Evolutionary conservation across 2,888 invertebrate species (phyloP), one percentile per base, ranked within the genome.

Genomic region (Brassicogethes aeneus): DNA sequence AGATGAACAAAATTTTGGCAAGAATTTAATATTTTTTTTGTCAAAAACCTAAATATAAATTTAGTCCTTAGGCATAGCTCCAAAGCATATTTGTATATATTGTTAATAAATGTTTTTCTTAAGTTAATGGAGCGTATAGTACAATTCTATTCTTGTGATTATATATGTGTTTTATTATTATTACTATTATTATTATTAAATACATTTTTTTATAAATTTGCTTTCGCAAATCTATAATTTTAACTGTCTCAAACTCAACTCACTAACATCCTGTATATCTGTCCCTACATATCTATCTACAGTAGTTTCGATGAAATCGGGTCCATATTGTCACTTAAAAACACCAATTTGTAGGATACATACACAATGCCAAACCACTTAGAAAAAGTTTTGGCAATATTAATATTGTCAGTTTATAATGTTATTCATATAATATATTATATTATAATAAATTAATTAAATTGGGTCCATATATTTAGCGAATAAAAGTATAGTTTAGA

Each of bases 381-480:
- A 41, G 36, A 7, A 16, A 35, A 36, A 36, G 31, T 16, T 40
- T 14, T 14, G 23, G 23, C 16, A 15, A 34, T 15, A 36, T 2
- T 16, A 36, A 41, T 31, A n/a, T 15, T 35, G 15, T 35, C 14
- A n/a, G 16, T 2, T 34, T 33, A 15, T 15, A 39, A 16, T 39
- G 34, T 14, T 36, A 39, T 42, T 39, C 36, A 34, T 34, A 42
- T 36, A 40, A 37, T 36, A 34, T 40, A 31, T 37, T n/a, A n/a
- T 29, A 23, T 23, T 23, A 7, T 43, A 41, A 36, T 13, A 17
- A 39, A 36, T 45, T 52, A 48, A 53, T 53, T 51, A 53, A 53
- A 44, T 46, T 43, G 53, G 53, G 53, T 53, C 53, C 53, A 53
- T 53, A 45, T 42, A 31, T 17, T 12, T 46, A 47, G 44, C 36